Conservation (phyloP, 2,888 invertebrate species). For the Melieria omissa region DNA sequence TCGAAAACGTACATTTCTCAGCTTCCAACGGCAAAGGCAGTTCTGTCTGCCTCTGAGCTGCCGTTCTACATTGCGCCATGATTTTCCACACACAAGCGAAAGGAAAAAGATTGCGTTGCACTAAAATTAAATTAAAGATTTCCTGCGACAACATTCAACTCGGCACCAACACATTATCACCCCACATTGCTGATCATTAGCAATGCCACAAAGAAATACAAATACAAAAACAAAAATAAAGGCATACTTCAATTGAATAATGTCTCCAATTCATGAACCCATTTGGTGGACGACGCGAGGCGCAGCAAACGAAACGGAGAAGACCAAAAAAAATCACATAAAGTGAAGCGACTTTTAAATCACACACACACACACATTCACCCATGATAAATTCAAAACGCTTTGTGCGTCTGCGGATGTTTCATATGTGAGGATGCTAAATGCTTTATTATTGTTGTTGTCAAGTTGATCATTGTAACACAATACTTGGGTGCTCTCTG, state of each 20-base stretch:
- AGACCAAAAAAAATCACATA: not conserved
- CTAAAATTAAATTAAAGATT: constrained; percentile 50
- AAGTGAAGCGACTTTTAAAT: constrained; percentile 19
- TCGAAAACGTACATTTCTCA: no score
- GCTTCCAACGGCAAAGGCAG: no score
- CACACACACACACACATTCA: not conserved
- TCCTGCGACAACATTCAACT: constrained; percentile 44
- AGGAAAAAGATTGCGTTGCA: not conserved
- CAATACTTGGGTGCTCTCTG: constrained; percentile 7
- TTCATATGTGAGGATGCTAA: not conserved
- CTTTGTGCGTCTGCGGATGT: no score
- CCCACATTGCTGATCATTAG: constrained; percentile 33
- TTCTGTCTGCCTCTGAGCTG: no score
- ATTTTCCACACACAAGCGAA: no score
- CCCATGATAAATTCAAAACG: not conserved
- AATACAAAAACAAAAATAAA: no score
- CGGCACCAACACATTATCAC: constrained; percentile 9
- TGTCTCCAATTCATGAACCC: constrained; percentile 47
- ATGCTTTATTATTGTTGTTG: not conserved
- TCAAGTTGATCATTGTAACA: constrained; percentile 10
- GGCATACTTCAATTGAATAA: constrained; percentile 52
- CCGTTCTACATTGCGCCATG: no score
- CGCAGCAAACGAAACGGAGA: no score
- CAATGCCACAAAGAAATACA: constrained; percentile 33
- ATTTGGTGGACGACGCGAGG: constrained; percentile 4